Percentiles rank a stretch among this genome's conserved stretches.
Conservation (phyloP, 1,140 invertebrate genomes). For the Platyscapa corneri region DNA sequence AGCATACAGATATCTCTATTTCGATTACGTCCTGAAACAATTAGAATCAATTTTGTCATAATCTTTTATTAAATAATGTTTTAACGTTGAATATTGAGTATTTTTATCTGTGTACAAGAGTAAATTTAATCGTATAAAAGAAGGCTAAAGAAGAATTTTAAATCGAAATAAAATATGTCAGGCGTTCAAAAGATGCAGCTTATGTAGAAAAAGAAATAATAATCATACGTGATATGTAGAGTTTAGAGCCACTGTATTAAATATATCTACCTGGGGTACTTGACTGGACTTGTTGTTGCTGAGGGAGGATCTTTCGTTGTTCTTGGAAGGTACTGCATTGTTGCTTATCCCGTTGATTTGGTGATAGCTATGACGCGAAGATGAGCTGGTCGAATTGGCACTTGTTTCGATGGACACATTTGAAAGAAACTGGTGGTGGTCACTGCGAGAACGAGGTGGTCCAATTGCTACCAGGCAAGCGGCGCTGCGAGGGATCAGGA, state of each 20-base stretch:
- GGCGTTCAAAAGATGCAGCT: too few relatives aligned
- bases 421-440: constrained; percentile 80
- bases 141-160: neutral
- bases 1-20: too few relatives aligned
- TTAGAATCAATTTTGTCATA: too few relatives aligned
- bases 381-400: constrained; percentile 68
- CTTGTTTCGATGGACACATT: constrained; percentile 76
- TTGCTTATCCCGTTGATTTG: constrained; percentile 58
- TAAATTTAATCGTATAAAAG: neutral
- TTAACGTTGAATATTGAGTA: too few relatives aligned
- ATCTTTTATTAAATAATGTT: too few relatives aligned
- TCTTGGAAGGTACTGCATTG: constrained; percentile 57
- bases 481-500: constrained; percentile 74
- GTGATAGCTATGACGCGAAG: constrained; percentile 49
- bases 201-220: neutral
- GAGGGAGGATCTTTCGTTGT: constrained; percentile 45
- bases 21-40: too few relatives aligned
- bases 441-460: constrained; percentile 78
- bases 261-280: constrained; percentile 38
- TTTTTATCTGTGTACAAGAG: too few relatives aligned
- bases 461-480: constrained; percentile 82
- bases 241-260: too few relatives aligned
- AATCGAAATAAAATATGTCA: neutral
- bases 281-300: constrained; percentile 63
- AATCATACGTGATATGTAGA: neutral